A percentile compares a stretch with the other conserved stretches of the same genome.
phyloP scores from a whole-genome alignment of 2,888 invertebrate species.

The Phortica magna region DNA sequence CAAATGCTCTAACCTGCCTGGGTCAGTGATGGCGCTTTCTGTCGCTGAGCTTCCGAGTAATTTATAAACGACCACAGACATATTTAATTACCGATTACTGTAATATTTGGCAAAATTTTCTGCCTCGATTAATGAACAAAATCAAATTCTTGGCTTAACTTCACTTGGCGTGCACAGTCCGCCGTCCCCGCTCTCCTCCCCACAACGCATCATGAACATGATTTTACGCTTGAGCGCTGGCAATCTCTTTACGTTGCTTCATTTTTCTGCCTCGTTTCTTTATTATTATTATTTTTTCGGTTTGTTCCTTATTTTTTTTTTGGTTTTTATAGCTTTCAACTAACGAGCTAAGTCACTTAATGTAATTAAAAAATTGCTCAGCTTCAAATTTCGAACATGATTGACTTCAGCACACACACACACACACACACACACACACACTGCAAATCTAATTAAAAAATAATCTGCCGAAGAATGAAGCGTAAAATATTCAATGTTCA shows the following conservation, averaged over 20 bases:
- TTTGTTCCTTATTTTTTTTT: conserved; percentile 5
- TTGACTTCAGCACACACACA: neutral
- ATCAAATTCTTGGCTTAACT: neutral
- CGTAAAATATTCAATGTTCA: neutral
- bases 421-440: neutral
- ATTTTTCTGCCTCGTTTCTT: neutral
- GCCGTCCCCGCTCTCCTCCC: neutral
- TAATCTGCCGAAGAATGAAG: conserved; percentile 16
- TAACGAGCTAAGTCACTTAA: conserved; percentile 37
- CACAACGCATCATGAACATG: neutral
- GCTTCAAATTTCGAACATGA: conserved; percentile 17
- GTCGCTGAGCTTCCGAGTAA: neutral
- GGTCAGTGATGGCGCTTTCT: neutral
- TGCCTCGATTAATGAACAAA: conserved; percentile 28
- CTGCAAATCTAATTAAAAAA: conserved; percentile 24
- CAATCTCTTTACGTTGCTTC: conserved; percentile 5
- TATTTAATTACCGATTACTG: conserved; percentile 16
- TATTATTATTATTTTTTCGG: neutral
- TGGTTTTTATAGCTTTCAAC: neutral
- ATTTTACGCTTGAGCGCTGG: conserved; percentile 21
- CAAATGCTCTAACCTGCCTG: neutral
- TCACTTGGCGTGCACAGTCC: neutral
- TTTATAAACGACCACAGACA: conserved; percentile 2
- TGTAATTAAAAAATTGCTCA: conserved; percentile 33
- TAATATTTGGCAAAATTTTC: conserved; percentile 14